phyloP scores from a whole-genome alignment of 1,140 invertebrate genomes.

The Bombus breviceps region DNA sequence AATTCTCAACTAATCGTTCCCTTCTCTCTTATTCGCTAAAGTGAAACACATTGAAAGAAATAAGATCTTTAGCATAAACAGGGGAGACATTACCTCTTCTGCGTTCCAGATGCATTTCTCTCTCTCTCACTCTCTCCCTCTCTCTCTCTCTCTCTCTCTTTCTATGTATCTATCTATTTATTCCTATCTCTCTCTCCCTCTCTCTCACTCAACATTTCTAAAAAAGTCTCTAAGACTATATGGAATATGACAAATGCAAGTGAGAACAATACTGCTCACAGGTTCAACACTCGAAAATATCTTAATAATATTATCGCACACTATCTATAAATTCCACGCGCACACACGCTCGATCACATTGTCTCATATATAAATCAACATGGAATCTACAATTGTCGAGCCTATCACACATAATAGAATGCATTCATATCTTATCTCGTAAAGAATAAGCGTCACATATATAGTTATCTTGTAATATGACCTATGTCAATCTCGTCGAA shows the following conservation, averaged over 20 bases:
- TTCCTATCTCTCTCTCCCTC: too few relatives aligned
- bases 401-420: conserved; percentile 20
- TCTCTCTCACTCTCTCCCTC: too few relatives aligned
- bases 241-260: conserved; percentile 37
- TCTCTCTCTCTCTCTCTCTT: not conserved
- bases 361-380: conserved; percentile 4
- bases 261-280: conserved; percentile 6
- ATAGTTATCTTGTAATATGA: conserved; percentile 27
- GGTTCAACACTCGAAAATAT: conserved; percentile 15
- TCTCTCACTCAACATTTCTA: not conserved
- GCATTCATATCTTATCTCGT: conserved; percentile 15
- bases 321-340: not conserved
- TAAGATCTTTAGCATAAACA: not conserved
- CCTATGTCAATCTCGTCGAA: conserved; percentile 22
- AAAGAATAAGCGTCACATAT: conserved; percentile 51
- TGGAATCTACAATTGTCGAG: conserved; percentile 1
- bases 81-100: not conserved
- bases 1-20: not conserved
- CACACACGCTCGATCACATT: not conserved
- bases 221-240: conserved; percentile 1
- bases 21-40: not conserved
- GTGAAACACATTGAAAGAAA: not conserved
- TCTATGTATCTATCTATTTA: too few relatives aligned
- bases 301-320: not conserved
- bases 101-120: not conserved